Conservation (phyloP, 2,888 invertebrate genomes). For the Thymelicus sylvestris region DNA sequence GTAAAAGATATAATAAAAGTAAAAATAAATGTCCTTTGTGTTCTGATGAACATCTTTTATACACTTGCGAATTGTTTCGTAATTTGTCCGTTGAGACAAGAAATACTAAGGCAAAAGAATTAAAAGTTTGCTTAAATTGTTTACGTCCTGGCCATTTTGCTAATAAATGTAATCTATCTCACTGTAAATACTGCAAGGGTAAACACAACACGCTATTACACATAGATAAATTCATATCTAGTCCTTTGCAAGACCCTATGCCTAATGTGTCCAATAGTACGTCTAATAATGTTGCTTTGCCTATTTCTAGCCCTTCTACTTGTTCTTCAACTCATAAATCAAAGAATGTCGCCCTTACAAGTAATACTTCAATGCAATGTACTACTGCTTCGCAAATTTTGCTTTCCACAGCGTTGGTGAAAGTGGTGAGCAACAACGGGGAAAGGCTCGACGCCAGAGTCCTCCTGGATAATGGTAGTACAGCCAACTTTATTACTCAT, state of each 20-base stretch:
- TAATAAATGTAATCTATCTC: slow-evolving; percentile 3
- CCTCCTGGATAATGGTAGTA: slow-evolving; percentile 38
- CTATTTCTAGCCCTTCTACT: neutral
- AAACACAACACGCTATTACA: slow-evolving; percentile 35
- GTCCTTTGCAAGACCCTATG: neutral
- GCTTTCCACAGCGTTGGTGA: slow-evolving; percentile 45
- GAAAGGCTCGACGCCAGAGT: neutral
- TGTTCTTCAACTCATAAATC: neutral
- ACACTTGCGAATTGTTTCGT: slow-evolving; percentile 25
- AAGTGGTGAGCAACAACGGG: slow-evolving; percentile 23
- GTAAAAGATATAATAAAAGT: neutral
- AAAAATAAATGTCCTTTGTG: slow-evolving; percentile 25
- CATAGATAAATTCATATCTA: slow-evolving; percentile 3
- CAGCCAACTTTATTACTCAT: slow-evolving; percentile 39
- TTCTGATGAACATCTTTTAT: slow-evolving; percentile 27
- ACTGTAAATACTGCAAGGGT: slow-evolving; percentile 30
- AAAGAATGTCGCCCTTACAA: neutral
- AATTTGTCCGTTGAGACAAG: slow-evolving; percentile 19
- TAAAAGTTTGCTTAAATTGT: slow-evolving; percentile 34
- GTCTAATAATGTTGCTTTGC: neutral
- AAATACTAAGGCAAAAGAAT: slow-evolving; percentile 15
- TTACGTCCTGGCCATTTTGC: slow-evolving; percentile 30
- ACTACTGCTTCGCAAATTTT: neutral
- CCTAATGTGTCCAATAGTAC: neutral
- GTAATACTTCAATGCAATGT: neutral